Evolutionary conservation across 2,797 vertebrate species (phyloP).

Genomic region (Rhynchotus rufescens): DNA sequence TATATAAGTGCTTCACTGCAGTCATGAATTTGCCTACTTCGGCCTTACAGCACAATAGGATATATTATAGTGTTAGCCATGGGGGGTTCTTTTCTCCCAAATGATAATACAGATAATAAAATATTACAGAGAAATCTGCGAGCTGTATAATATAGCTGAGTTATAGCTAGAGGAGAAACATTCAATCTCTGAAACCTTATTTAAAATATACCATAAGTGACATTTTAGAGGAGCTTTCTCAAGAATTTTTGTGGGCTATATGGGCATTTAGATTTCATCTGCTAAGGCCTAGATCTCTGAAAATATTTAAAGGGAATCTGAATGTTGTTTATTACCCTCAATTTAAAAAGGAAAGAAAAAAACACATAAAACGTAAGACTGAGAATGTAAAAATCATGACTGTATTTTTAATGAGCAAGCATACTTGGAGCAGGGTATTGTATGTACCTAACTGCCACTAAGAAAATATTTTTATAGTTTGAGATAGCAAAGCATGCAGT

Average conservation of each 20-base stretch:
- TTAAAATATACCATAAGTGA: not conserved
- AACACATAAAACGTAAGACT: not conserved
- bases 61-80: not conserved
- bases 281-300: not conserved
- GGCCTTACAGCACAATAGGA: not conserved
- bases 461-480: not conserved
- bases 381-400: not conserved
- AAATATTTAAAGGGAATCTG: not conserved
- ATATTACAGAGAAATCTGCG: not conserved
- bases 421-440: rapidly evolving
- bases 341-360: not conserved
- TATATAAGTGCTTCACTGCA: not conserved
- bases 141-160: not conserved
- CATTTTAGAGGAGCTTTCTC: not conserved
- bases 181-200: not conserved
- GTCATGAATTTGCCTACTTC: not conserved
- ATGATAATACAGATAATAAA: not conserved
- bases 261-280: not conserved
- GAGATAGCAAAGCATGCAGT: not conserved
- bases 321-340: not conserved
- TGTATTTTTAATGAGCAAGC: not conserved
- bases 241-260: not conserved
- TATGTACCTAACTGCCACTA: not conserved
- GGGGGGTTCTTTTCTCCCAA: not conserved
- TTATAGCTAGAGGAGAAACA: not conserved